Evolutionary conservation across 2,113 vertebrate genomes (phyloP).

Genomic region (Triplophysa siluroides): DNA sequence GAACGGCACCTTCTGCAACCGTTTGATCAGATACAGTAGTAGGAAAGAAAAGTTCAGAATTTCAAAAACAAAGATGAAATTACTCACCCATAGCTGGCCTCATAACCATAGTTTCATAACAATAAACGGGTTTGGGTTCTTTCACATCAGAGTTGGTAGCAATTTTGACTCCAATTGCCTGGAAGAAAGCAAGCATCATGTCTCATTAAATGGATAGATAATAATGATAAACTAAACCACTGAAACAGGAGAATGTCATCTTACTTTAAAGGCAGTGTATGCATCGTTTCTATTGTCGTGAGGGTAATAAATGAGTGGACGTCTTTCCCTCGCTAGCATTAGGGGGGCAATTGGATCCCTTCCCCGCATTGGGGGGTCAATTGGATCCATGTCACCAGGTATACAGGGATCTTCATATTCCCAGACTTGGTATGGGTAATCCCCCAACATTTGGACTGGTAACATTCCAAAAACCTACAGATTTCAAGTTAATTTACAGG

Average conservation of each 20-base stretch:
- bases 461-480: constrained; percentile 75
- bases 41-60: background rate
- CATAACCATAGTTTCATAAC: background rate
- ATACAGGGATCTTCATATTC: too few species aligned
- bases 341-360: too few species aligned
- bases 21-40: background rate
- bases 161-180: constrained; percentile 68
- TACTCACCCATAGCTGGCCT: too few species aligned
- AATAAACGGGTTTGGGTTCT: constrained; percentile 58
- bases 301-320: constrained; percentile 7
- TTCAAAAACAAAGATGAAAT: background rate
- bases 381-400: constrained; percentile 48
- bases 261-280: constrained; percentile 70
- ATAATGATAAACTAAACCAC: too few species aligned
- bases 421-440: constrained; percentile 59
- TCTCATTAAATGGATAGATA: background rate
- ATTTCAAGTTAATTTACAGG: background rate
- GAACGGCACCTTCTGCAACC: accelerated
- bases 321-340: background rate
- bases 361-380: background rate
- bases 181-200: background rate
- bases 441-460: constrained; percentile 69
- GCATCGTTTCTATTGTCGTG: constrained; percentile 53
- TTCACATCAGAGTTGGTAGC: constrained; percentile 69
- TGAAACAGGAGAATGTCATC: background rate